phyloP scores from a whole-genome alignment of 1,140 invertebrate species.

The Hylaeus volcanicus region DNA sequence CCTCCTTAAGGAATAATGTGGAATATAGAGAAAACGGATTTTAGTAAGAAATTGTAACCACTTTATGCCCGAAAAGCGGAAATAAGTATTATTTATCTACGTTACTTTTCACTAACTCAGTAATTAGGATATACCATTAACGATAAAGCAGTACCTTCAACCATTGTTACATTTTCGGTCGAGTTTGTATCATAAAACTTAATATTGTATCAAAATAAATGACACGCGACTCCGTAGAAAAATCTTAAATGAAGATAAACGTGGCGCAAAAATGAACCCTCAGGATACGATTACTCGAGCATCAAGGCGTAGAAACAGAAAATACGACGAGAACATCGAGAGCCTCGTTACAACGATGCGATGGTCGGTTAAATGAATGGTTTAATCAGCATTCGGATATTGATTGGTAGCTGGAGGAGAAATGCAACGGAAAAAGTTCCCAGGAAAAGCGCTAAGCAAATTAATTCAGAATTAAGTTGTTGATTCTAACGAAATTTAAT shows the following conservation, averaged over 20 bases:
- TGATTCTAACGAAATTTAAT: no score
- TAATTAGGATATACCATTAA: no score
- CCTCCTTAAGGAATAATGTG: no score
- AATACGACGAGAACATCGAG: background rate
- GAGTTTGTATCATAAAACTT: background rate
- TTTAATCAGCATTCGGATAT: constrained; percentile 29
- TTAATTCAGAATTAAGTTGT: background rate
- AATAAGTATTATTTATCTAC: no score
- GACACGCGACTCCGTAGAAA: background rate
- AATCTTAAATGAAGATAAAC: background rate
- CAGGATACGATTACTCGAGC: background rate
- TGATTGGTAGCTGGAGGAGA: background rate
- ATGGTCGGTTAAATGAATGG: constrained; percentile 21
- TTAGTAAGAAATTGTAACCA: no score
- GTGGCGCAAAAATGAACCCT: background rate
- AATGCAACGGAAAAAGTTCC: background rate
- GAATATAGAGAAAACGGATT: no score
- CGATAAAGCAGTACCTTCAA: no score
- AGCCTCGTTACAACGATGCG: constrained; percentile 4
- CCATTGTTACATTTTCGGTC: no score
- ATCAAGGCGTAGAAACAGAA: background rate
- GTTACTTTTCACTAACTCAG: no score
- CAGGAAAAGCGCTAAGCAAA: background rate
- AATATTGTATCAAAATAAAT: background rate
- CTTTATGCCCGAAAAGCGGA: no score